Conservation (phyloP, 2,797 vertebrate species). For the Ibycter americanus region DNA sequence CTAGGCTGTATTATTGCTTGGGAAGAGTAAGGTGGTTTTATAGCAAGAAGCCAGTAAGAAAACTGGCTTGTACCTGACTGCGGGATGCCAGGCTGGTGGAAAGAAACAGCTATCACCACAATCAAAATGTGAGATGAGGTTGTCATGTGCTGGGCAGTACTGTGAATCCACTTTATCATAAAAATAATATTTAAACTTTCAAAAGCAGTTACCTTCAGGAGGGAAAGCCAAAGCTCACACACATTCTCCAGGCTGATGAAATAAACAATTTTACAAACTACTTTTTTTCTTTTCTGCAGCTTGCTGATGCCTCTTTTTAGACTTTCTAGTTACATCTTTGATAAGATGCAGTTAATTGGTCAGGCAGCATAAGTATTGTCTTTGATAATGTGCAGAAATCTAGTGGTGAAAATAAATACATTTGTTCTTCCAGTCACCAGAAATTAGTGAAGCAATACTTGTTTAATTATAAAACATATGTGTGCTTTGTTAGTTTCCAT, state of each 20-base stretch:
- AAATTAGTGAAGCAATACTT: slow-evolving; percentile 56
- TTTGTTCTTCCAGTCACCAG: slow-evolving; percentile 36
- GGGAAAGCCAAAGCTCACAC: background rate
- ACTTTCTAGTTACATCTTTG: background rate
- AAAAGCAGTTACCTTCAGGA: background rate
- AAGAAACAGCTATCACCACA: background rate
- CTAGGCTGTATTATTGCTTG: background rate
- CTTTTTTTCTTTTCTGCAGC: background rate
- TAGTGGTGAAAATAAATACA: slow-evolving; percentile 48
- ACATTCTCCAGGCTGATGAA: background rate
- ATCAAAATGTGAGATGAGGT: background rate
- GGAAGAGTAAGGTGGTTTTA: background rate
- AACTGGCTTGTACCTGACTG: background rate
- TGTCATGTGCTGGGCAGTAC: background rate
- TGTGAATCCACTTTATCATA: background rate
- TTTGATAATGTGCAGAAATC: slow-evolving; percentile 25
- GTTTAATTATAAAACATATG: slow-evolving; percentile 68
- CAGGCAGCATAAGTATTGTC: background rate
- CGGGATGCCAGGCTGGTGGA: background rate
- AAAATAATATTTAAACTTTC: background rate
- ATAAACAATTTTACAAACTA: background rate
- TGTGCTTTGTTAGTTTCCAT: slow-evolving; percentile 61
- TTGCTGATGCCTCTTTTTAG: background rate
- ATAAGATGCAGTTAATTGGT: slow-evolving; percentile 14
- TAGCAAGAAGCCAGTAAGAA: background rate